Conservation (phyloP, 35 echinoderm and acorn worm genomes). For the Heliocidaris tuberculata region DNA sequence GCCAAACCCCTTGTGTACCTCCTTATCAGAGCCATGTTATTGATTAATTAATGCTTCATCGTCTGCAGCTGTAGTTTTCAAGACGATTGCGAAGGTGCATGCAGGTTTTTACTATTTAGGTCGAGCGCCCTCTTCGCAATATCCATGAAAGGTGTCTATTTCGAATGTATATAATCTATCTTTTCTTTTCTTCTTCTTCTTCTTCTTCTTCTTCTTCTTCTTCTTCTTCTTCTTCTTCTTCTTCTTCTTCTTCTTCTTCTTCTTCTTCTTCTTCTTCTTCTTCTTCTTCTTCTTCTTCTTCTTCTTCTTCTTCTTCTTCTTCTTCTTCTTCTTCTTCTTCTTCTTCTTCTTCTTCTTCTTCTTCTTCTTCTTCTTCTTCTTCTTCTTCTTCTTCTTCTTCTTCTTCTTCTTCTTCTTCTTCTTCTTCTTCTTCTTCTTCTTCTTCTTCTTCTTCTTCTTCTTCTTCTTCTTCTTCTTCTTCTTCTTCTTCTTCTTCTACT, state of each 20-base stretch:
- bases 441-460: neutral
- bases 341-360: constrained; percentile 7
- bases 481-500: too few relatives aligned
- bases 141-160: too few relatives aligned
- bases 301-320: constrained; percentile 20
- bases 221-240: neutral
- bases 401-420: constrained; percentile 15
- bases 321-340: constrained; percentile 1
- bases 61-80: too few relatives aligned
- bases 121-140: too few relatives aligned
- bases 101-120: too few relatives aligned
- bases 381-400: neutral
- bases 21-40: too few relatives aligned
- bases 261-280: neutral
- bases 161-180: neutral
- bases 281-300: too few relatives aligned
- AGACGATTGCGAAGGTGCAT: too few relatives aligned
- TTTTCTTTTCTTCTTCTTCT: constrained; percentile 33
- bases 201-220: constrained; percentile 1
- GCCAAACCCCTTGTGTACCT: too few relatives aligned
- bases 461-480: neutral
- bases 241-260: neutral
- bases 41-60: too few relatives aligned
- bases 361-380: neutral
- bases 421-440: neutral